Conservation (phyloP, 2,888 invertebrate genomes). For the Buathra laborator region DNA sequence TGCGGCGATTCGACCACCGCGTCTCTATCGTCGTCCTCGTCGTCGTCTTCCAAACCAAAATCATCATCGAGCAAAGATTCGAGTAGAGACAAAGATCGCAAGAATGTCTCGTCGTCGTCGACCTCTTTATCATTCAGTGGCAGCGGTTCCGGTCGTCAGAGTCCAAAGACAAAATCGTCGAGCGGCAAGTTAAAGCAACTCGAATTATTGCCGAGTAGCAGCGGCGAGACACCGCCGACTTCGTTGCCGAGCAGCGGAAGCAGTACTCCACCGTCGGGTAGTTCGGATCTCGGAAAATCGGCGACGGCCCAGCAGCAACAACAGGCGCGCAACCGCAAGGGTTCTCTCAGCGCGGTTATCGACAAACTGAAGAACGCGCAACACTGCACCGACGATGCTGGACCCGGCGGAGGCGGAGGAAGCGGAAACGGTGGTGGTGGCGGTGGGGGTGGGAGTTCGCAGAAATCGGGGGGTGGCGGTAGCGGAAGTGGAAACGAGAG, state of each 20-base stretch:
- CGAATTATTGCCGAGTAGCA: slow-evolving; percentile 87
- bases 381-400: slow-evolving; percentile 87
- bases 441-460: slow-evolving; percentile 85
- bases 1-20: slow-evolving; percentile 51
- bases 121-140: slow-evolving; percentile 71
- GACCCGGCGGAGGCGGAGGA: slow-evolving; percentile 86
- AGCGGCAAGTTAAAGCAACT: slow-evolving; percentile 89
- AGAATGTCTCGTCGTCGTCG: slow-evolving; percentile 78
- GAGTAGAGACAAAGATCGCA: slow-evolving; percentile 85
- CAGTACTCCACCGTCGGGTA: slow-evolving; percentile 86
- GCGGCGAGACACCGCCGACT: slow-evolving; percentile 73
- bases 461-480: slow-evolving; percentile 81
- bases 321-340: slow-evolving; percentile 90
- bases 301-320: slow-evolving; percentile 86
- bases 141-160: slow-evolving; percentile 87
- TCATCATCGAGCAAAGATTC: slow-evolving; percentile 74
- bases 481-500: slow-evolving; percentile 84
- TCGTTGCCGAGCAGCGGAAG: slow-evolving; percentile 79
- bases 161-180: slow-evolving; percentile 90
- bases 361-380: slow-evolving; percentile 94
- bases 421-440: slow-evolving; percentile 81
- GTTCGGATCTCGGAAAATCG: slow-evolving; percentile 88
- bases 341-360: slow-evolving; percentile 93
- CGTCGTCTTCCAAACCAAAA: slow-evolving; percentile 75
- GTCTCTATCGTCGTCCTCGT: slow-evolving; percentile 73